Percentiles rank a stretch among this genome's conserved stretches.
phyloP scores from a whole-genome alignment of 37 sponge, comb jelly and placozoan species.

The Aphrocallistes beatrix region DNA sequence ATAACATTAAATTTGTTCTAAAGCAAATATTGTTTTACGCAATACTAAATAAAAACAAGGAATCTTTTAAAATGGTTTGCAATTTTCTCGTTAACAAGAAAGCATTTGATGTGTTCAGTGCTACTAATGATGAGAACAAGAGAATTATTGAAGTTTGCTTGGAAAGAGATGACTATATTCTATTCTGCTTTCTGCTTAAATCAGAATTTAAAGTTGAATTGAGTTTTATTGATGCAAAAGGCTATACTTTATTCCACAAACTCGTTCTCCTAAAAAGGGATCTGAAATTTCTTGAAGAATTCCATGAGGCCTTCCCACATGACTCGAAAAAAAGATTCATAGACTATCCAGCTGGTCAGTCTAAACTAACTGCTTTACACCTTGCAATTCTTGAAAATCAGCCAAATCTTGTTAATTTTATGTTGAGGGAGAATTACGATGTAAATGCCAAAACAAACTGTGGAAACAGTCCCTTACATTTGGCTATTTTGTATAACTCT shows the following conservation, averaged over 20 bases:
- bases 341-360: not conserved
- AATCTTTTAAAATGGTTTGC: not conserved
- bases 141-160: not conserved
- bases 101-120: not conserved
- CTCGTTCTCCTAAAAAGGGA: not conserved
- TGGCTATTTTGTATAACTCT: not conserved
- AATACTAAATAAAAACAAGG: not conserved
- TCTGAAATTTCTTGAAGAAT: not conserved
- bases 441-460: not conserved
- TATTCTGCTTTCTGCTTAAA: not conserved
- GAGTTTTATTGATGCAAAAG: not conserved
- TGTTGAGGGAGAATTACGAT: not conserved
- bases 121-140: not conserved
- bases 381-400: not conserved
- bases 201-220: not conserved
- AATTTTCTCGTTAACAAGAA: not conserved
- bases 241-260: not conserved
- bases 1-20: not conserved
- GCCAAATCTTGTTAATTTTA: not conserved
- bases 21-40: not conserved
- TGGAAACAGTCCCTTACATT: not conserved
- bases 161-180: not conserved
- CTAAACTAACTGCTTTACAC: not conserved
- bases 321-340: not conserved
- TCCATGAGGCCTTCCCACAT: not conserved